Percentiles rank a stretch among this genome's conserved stretches.
Conservation (phyloP, 1,140 invertebrate species). For the Lasioglossum albipes region DNA sequence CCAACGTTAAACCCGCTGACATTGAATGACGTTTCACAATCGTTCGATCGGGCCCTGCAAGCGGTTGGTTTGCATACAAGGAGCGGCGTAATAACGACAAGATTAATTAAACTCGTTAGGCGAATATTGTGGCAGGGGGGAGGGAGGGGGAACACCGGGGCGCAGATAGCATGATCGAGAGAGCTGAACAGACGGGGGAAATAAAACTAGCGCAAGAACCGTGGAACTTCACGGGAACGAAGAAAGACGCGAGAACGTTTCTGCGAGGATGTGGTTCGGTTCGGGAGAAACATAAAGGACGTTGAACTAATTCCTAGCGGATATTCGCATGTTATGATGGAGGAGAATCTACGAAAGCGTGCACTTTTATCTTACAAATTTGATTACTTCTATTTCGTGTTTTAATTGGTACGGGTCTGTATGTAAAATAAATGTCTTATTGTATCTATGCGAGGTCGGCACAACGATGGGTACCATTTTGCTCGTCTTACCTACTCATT, state of each 20-base stretch:
- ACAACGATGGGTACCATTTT: too few species aligned
- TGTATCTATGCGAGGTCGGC: too few species aligned
- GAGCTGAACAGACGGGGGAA: not conserved
- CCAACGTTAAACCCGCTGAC: conserved; percentile 3
- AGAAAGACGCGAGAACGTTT: not conserved
- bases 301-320: not conserved
- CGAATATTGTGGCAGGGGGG: conserved; percentile 20
- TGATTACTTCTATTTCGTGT: too few species aligned
- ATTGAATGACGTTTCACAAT: conserved; percentile 47
- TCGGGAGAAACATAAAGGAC: not conserved
- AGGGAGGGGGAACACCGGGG: not conserved
- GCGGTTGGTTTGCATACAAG: conserved; percentile 49
- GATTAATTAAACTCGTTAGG: conserved; percentile 57
- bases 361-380: too few species aligned
- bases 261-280: too few species aligned
- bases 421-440: too few species aligned
- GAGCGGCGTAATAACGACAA: conserved; percentile 48
- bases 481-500: too few species aligned
- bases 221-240: not conserved
- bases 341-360: too few species aligned
- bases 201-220: conserved; percentile 26
- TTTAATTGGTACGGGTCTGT: too few species aligned
- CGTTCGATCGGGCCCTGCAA: conserved; percentile 13
- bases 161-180: conserved; percentile 32
- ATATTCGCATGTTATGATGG: not conserved